Conservation (phyloP, 2,797 vertebrate species). For the Bradypus variegatus region DNA sequence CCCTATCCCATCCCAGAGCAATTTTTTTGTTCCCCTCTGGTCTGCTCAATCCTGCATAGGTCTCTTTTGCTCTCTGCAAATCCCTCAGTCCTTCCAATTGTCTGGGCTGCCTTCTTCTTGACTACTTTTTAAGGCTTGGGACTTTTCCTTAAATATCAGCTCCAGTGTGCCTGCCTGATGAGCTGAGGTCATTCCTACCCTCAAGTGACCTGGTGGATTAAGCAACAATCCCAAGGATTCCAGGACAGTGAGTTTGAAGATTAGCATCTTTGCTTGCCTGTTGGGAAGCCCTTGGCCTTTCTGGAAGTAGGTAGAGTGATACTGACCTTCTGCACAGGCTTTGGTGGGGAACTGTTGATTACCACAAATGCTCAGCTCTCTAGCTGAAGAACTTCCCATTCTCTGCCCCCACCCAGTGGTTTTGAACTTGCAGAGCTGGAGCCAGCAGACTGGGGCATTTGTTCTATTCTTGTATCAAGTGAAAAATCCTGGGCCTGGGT, state of each 20-base stretch:
- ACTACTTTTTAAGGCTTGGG: conserved; percentile 42
- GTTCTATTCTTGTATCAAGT: neutral
- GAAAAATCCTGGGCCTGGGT: neutral
- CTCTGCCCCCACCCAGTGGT: no score
- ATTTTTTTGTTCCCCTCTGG: neutral
- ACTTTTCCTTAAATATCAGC: conserved; percentile 60
- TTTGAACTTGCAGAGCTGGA: neutral
- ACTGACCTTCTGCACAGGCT: neutral
- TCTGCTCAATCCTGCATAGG: neutral
- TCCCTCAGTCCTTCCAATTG: neutral
- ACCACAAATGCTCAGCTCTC: neutral
- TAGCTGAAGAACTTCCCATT: neutral
- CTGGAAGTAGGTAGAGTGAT: neutral
- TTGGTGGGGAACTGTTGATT: neutral
- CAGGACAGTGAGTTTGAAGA: conserved; percentile 52
- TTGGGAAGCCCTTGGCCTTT: neutral
- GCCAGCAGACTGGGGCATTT: neutral
- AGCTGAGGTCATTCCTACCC: conserved; percentile 62
- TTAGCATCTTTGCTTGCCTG: conserved; percentile 10
- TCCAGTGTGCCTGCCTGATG: conserved; percentile 46
- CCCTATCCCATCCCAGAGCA: neutral
- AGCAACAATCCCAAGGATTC: conserved; percentile 59
- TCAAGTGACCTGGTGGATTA: conserved; percentile 55
- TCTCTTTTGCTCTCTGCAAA: neutral
- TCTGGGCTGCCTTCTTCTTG: conserved; percentile 29